Conservation (phyloP, 2,113 vertebrate genomes). For the Amazona vittata region DNA sequence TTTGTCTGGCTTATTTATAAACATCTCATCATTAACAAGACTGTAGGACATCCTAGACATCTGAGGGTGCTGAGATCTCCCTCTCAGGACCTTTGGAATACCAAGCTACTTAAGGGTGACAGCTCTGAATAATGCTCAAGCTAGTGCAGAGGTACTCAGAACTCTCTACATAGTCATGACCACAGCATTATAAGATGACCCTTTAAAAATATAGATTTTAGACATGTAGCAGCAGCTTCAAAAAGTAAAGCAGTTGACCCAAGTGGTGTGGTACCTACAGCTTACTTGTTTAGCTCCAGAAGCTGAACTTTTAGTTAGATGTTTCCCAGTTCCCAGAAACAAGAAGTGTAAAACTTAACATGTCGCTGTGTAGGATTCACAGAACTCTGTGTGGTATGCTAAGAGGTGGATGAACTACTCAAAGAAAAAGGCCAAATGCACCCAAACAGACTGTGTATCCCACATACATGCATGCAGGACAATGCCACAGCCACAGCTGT, state of each 20-base stretch:
- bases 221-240: neutral
- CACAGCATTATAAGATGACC: neutral
- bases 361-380: neutral
- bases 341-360: neutral
- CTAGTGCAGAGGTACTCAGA: neutral
- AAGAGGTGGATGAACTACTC: neutral
- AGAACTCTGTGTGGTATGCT: neutral
- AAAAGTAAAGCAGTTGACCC: neutral
- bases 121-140: neutral
- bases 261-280: fast-evolving
- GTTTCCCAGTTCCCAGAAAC: neutral
- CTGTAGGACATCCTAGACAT: neutral
- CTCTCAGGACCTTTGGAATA: neutral
- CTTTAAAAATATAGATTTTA: neutral
- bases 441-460: neutral
- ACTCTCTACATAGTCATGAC: neutral
- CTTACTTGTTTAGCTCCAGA: neutral
- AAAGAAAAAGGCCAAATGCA: neutral
- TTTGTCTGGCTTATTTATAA: neutral
- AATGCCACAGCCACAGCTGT: neutral
- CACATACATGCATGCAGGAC: neutral
- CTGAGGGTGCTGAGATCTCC: neutral
- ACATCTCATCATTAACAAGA: neutral
- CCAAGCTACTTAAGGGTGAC: neutral
- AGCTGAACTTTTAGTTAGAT: neutral